Base-by-base conservation (phyloP, 2,888 invertebrate genomes). In the Drosophila nr. perissopoda region DNA sequence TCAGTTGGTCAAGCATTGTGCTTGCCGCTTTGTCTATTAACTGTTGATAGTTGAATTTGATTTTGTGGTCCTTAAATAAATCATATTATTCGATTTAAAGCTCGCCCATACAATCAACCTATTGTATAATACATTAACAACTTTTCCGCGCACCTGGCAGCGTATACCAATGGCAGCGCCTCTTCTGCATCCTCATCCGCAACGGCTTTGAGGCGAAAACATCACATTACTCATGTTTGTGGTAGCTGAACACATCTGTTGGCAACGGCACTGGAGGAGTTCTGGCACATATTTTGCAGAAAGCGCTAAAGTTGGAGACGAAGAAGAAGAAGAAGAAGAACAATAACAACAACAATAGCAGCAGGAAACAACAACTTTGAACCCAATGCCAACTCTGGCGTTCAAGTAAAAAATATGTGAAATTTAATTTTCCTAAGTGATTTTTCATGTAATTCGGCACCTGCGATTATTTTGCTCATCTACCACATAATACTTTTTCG, bases 361-460 rank as follows among this genome's bases (percentile, higher is more conserved):
- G 33, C 61, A 74, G 65, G 69, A 64, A 62, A 63, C n/a, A 64
- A 45, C 36, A 74, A 51, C 38, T 78, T 78, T 68, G 75, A 78
- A 84, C 79, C 77, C 78, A 79, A 74, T 78, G 72, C 83, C 75
- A 69, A 74, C 66, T 67, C 58, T 66, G 83, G 76, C 60, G 87
- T 82, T 85, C 80, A 90, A 90, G 90, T 86, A 77, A 89, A 88
- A 90, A 87, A 90, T 90, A 89, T 87, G 87, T 89, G 87, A 90
- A 87, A 87, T 87, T 87, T 87, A 87, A 87, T 87, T 87, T 87
- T 87, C 84, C 82, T 87, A 89, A 87, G 87, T 87, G 87, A 87
- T 87, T 87, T 87, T 87, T 87, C 87, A 87, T 87, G 87, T 90
- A 90, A 90, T 90, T 87, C 90, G 90, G 89, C 87, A 87, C 87